Base-by-base conservation (phyloP, 2,888 invertebrate genomes). In the Phaonia tiefii region DNA sequence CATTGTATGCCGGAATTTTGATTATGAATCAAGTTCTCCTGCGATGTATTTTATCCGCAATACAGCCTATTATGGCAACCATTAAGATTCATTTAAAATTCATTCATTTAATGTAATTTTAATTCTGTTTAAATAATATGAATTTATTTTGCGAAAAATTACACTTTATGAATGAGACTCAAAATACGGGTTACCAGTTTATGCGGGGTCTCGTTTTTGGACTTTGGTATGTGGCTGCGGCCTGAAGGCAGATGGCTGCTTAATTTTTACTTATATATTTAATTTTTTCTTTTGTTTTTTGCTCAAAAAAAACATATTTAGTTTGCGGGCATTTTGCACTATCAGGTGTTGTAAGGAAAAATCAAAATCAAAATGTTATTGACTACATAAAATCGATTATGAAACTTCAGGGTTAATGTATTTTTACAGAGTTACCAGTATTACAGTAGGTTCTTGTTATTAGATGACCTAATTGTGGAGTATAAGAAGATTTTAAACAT, bases 41-140 rank as follows among this genome's bases (percentile, higher is more conserved):
- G 4, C 54, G 54, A 54, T 54, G 22, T 54, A 54, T 25, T 54
- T 54, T 54, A 54, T n/a, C n/a, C n/a, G n/a, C n/a, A n/a, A n/a
- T n/a, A n/a, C n/a, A n/a, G n/a, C n/a, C n/a, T n/a, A n/a, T n/a
- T n/a, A 25, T 54, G 22, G 25, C 13, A 1, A 25, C 25, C 3
- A 54, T 54, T 54, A 54, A 25, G 25, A 25, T 13, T 54, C 7
- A 54, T 54, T 54, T 22, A 25, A 54, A 54, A 54, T 54, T 1
- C 22, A 54, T 54, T 54, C 25, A 13, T 22, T 54, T 54, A 25
- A 54, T 54, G 54, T 25, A 25, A 2, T 25, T 54, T 54, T 54
- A 25, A 54, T 54, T 22, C 54, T 54, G 13, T 25, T 54, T 54
- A 22, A 54, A 54, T 54, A 54, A 54, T 7, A 54, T 22, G 54